Evolutionary conservation across 2,113 vertebrate species (phyloP).

Genomic region (Turnix velox): DNA sequence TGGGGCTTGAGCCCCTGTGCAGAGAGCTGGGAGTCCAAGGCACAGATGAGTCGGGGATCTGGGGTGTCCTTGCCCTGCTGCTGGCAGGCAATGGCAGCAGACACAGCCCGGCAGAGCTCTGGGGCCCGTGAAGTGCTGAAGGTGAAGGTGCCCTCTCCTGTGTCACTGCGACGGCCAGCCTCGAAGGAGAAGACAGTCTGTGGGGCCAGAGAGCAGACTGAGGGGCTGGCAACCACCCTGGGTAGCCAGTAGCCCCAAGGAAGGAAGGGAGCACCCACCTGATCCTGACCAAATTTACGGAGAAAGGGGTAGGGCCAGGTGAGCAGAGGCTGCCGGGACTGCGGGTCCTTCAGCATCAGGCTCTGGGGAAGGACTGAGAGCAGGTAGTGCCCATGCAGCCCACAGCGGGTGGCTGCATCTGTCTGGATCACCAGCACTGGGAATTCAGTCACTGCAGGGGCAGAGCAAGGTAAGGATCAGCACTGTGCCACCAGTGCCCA

Average conservation of each 20-base stretch:
- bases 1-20: neutral
- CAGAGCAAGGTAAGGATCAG: neutral
- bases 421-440: conserved; percentile 76
- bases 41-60: neutral
- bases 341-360: conserved; percentile 67
- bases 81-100: conserved; percentile 68
- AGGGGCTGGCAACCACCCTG: neutral
- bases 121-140: conserved; percentile 75
- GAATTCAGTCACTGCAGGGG: conserved; percentile 65
- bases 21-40: neutral
- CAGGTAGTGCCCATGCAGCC: conserved; percentile 77
- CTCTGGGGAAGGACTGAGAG: conserved; percentile 69
- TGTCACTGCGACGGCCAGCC: conserved; percentile 83
- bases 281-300: conserved; percentile 83
- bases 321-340: conserved; percentile 61
- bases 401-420: conserved; percentile 74
- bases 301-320: conserved; percentile 84
- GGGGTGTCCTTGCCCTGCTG: neutral
- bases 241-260: neutral
- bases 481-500: neutral
- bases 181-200: conserved; percentile 80
- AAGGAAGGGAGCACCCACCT: conserved; percentile 64
- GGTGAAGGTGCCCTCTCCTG: conserved; percentile 83
- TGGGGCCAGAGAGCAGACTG: neutral
- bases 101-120: conserved; percentile 70